phyloP scores from a whole-genome alignment of 2,113 vertebrate species.

The Tylochromis polylepis region DNA sequence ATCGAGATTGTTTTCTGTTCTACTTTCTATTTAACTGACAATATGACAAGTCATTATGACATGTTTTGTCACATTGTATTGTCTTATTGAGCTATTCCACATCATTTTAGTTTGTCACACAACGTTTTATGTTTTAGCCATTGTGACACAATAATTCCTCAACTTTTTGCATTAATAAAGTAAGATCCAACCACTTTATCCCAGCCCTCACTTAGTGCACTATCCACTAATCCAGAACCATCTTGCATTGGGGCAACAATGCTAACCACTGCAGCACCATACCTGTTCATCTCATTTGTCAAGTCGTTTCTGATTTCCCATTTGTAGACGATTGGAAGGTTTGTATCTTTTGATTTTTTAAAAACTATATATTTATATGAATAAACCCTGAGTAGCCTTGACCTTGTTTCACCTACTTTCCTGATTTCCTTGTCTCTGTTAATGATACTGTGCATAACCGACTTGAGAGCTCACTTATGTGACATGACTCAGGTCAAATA shows the following conservation, averaged over 20 bases:
- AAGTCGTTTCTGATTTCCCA: not conserved
- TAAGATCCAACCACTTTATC: not conserved
- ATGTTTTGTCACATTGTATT: not conserved
- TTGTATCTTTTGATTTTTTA: not conserved
- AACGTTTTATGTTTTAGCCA: not conserved
- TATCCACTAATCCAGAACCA: not conserved
- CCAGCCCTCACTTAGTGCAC: not conserved
- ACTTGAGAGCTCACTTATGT: not conserved
- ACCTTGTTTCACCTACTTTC: not conserved
- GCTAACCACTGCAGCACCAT: not conserved
- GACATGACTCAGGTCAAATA: not conserved
- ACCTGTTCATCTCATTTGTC: not conserved
- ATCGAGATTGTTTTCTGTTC: not conserved
- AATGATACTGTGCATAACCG: not conserved
- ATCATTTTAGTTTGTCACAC: not conserved
- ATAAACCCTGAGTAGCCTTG: not conserved
- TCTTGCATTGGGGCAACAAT: not conserved
- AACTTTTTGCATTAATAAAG: not conserved
- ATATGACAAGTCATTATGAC: accelerated
- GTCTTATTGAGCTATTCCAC: not conserved
- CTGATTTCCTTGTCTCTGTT: not conserved
- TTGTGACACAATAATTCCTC: not conserved
- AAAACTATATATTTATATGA: not conserved
- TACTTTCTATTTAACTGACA: not conserved
- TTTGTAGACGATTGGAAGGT: not conserved